Evolutionary conservation across 2,113 vertebrate genomes (phyloP), one percentile per base, ranked within the genome.

Genomic region (Ploceus nigricollis): DNA sequence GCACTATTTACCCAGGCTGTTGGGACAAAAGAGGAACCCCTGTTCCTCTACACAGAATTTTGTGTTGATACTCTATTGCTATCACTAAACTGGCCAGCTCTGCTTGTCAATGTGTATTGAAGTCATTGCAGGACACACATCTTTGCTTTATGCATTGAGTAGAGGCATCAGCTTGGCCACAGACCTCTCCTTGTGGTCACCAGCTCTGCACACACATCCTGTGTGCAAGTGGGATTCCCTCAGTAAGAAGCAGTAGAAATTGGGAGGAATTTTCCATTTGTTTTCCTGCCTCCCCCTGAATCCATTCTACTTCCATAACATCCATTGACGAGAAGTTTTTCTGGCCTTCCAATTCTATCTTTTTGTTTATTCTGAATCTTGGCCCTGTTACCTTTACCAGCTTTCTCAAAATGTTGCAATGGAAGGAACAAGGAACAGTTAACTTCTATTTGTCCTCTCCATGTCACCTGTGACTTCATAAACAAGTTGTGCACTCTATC

Each of bases 161-260:
- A 63, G 35, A 78, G 19, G 9, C 3, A 0, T n/a, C 48, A 79
- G 53, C 35, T 54, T 69, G 37, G 48, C 31, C n/a, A 57, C 11
- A 23, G 25, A 31, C 31, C 61, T 60, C 21, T 82, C 37, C 48
- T 12, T 7, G 4, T 21, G 28, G 28, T 13, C 51, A 61, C 33
- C 58, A 85, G 23, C 50, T 61, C 39, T 47, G 42, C n/a, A 25
- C 0, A 0, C 17, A 30, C 0, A 0, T 57, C 56, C 48, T 69
- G 15, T 15, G 22, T 11, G 7, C n/a, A 45, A 47, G 18, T 7
- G 0, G 7, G 25, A 45, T 7, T 64, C 13, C 14, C n/a, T 10
- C 16, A 69, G n/a, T 3, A 42, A 47, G 25, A 89, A 87, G 20
- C 13, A 66, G 21, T 10, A 79, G 40, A 24, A 57, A 40, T 15